Base-by-base conservation (phyloP, 2,888 invertebrate species). In the Nomada fucata region DNA sequence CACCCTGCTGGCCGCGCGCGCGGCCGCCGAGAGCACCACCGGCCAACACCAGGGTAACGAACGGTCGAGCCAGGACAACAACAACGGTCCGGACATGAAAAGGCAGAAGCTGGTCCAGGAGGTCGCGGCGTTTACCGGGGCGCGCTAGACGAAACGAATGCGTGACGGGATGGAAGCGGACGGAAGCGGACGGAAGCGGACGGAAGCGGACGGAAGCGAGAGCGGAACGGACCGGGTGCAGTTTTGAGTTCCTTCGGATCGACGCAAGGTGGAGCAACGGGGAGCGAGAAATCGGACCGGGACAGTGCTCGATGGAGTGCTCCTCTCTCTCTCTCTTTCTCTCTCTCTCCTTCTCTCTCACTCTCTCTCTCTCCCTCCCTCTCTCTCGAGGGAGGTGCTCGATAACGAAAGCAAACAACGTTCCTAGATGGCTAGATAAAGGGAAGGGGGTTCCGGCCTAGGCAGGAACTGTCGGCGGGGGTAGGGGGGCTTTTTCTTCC, bases 1-100 rank as follows among this genome's bases (percentile, higher is more conserved):
- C 91, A 97, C 97, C 83, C 94, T 97, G 88, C 94, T 97, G 91
- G 97, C 97, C 76, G 97, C 97, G 26, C 95, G 96, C 88, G 96
- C 97, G n/a, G 96, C 96, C 64, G 96, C 96, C 90, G 96, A 96
- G 84, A 93, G 95, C 86, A 94, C 93, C 44, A 91, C 88, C 53
- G 85, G 79, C 18, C 89, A 89, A 63, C 63, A 83, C 15, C 88
- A 86, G 71, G 84, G 72, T 42, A 73, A 77, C 86, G 83, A 84
- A 23, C 74, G 84, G 52, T 11, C 67, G 70, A 89, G 74, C 68
- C 92, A 90, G 83, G 92, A 93, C 85, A 92, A 93, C 89, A 93
- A 93, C 88, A 93, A 93, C 85, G 92, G 90, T 36, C 92, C 92
- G 60, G 93, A 92, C 10, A 81, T 87, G 52, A 93, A 92, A 72